Conservation (phyloP, 2,113 vertebrate genomes). For the Nycticebus coucang region DNA sequence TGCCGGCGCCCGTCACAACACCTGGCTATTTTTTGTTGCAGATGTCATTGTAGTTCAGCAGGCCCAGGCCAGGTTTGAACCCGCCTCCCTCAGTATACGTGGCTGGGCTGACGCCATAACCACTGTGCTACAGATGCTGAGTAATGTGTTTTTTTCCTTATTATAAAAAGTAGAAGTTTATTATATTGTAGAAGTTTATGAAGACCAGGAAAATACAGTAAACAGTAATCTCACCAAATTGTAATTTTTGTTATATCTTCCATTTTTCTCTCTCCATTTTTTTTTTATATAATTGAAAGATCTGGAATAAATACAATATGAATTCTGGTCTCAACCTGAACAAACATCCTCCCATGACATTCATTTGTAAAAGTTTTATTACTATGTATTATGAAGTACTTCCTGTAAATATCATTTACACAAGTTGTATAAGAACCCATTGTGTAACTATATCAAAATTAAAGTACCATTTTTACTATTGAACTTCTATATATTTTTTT, state of each 20-base stretch:
- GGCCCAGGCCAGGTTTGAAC: too few species aligned
- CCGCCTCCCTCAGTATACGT: too few species aligned
- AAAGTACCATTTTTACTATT: background rate
- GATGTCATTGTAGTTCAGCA: too few species aligned
- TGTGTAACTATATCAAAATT: background rate
- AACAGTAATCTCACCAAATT: background rate
- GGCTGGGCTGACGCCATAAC: too few species aligned
- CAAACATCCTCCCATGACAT: background rate
- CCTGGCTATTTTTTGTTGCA: too few species aligned
- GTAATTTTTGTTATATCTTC: conserved; percentile 2
- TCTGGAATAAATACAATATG: background rate
- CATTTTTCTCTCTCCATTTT: background rate
- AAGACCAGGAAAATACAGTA: background rate
- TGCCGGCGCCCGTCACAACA: too few species aligned
- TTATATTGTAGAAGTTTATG: background rate
- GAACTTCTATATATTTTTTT: background rate
- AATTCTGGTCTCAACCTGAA: conserved; percentile 8
- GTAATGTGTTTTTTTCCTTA: background rate
- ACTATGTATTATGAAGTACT: background rate
- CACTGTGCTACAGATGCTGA: too few species aligned
- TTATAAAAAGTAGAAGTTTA: background rate
- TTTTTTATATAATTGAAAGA: background rate
- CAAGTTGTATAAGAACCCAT: background rate
- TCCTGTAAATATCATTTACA: background rate
- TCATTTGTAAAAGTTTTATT: background rate